Base-by-base conservation (phyloP, 1,140 invertebrate species). In the Spodoptera litura region DNA sequence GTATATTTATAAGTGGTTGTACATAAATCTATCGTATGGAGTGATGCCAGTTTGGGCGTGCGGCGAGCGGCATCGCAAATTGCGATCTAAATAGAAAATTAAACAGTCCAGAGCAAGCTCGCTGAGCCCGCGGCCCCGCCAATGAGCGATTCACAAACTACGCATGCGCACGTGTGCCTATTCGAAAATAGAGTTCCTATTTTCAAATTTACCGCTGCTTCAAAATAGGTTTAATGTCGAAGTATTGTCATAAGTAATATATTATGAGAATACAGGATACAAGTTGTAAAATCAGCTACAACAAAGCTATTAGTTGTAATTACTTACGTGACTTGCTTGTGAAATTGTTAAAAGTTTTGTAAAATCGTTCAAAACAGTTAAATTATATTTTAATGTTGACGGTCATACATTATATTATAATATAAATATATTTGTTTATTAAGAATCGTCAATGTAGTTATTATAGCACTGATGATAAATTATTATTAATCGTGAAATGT, bases 41-140 rank as follows among this genome's bases (percentile, higher is more conserved):
- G 90, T 89, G 89, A 88, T 88, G 89, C 88, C 80, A 91, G 88
- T 93, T 93, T 92, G 90, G 91, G 93, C 88, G 90, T 89, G 83
- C 76, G 83, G 83, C 73, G 86, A 74, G 81, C 55, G 85, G 78
- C 88, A 95, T 95, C 94, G 91, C 93, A 94, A 94, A 95, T 95
- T 95, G 92, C 94, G 90, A 95, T 95, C 94, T 95, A 94, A 95
- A 95, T 95, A 95, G 94, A 95, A 95, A 94, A 95, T 95, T 95
- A 95, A 95, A 95, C 94, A 94, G 90, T 90, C 87, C 79, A 75
- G 58, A 11, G 81, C 83, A 68, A 51, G 78, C 71, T 84, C 62
- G 64, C 73, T 35, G 66, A 44, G 78, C 88, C 84, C 78, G 82
- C 81, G 87, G 87, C 85, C 74, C 64, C 58, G 49, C 79, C 75